Conservation (phyloP, 2,113 vertebrate genomes). For the cattle (Bos taurus) region ARS-UCD2.0 NC_037328.1:157168001-157168500, state of each 20-base stretch:
- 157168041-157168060: background rate
- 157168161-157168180: background rate
- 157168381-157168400: background rate
- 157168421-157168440: background rate
- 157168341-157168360: background rate
- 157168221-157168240: slow-evolving; percentile 78
- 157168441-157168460: background rate
- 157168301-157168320: slow-evolving; percentile 61
- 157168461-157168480: background rate
- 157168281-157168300: slow-evolving; percentile 73
- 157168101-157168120: background rate
- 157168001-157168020: background rate
- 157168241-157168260: slow-evolving; percentile 83
- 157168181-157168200: slow-evolving; percentile 82
- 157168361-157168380: background rate
- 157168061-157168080: background rate
- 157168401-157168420: background rate
- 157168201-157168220: slow-evolving; percentile 84
- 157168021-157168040: background rate
- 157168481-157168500: background rate
- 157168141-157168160: background rate
- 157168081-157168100: background rate
- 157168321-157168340: background rate
- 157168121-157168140: background rate
- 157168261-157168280: slow-evolving; percentile 86